Base-by-base conservation (phyloP, 2,888 invertebrate species). In the Athrips mouffetella region DNA sequence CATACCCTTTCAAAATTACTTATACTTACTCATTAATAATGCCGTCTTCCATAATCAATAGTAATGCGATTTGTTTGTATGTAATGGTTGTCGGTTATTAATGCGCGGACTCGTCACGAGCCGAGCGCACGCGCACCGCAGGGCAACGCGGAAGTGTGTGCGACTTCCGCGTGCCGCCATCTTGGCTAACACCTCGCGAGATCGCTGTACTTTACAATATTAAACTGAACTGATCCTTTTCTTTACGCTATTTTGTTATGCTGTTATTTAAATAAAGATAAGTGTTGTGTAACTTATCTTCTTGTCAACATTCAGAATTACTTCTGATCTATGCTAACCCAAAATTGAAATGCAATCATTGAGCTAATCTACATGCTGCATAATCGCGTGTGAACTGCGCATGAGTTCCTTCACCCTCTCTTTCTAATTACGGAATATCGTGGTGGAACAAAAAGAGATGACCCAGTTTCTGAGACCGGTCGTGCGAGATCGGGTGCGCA, bases 361-460 rank as follows among this genome's bases (percentile, higher is more conserved):
- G 33, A 46, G 47, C 47, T 48, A 50, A 51, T 48, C 48, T 29
- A 47, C 47, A 27, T 44, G 47, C 48, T 44, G 41, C 51, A 48
- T 51, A 51, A 48, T 45, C 40, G 46, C 49, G 39, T 52, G 52
- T 52, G 52, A 49, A 52, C 47, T 47, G 46, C 49, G 46, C 49
- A 33, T 33, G 49, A 49, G 49, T 52, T 48, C 48, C 51, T 52
- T 52, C 48, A 48, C 48, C 51, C 47, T 81, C 80, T 85, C 80
- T 78, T 76, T 85, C 85, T 86, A 83, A 87, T 89, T 89, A 84
- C 85, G 78, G 86, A 81, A 85, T 82, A 82, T 68, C 72, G 80
- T 79, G 77, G 78, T 81, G 79, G 78, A 89, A 87, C 86, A 89
- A 89, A 89, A 89, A 89, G 87, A 86, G 85, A 88, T 86, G 87